Base-by-base conservation (phyloP, 53 echinoderm and acorn worm genomes). In the Henricia sp. region DNA sequence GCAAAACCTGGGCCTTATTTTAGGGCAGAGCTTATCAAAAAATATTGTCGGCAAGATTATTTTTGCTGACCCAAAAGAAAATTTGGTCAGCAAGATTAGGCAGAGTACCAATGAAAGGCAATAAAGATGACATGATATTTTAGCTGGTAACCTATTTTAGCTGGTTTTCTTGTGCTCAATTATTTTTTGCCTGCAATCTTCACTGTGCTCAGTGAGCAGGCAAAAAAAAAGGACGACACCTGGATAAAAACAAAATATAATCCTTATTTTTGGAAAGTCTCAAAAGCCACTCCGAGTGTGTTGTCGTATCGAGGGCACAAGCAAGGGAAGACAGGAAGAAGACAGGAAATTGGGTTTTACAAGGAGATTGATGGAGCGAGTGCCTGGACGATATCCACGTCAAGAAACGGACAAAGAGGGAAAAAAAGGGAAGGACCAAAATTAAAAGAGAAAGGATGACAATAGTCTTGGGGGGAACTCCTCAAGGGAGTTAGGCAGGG, bases 341-440 rank as follows among this genome's bases (percentile, higher is more conserved):
- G 65, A 13, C 65, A 63, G 80, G 80, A 80, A 63, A 80, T 80
- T 80, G 65, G 64, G 64, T 12, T 58, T 76, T 67, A 38, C 2
- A 64, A 62, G 34, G 64, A 80, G 80, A 64, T 80, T 80, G 80
- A 80, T 80, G 63, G 63, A 32, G 24, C 19, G 28, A 40, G 37
- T 27, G 33, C 80, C 64, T 29, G 80, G 80, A 80, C 48, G 80
- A 80, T 64, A 58, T 27, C 38, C 60, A 21, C 63, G 80, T 80
- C 64, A 63, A 37, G 14, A 32, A 14, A 63, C 20, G 65, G 28
- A 12, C 48, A 50, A 38, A 32, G 44, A 33, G 63, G 46, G 58
- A 37, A 60, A 64, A 44, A 72, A 34, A 19, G 24, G 10, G 42
- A 12, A 40, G 26, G 60, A 77, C 30, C 0, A 3, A 26, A 4